A percentile compares a stretch with the other conserved stretches of the same genome.
These are phyloP conservation scores for Eilema griseolum DNA, from an alignment of 2,888 invertebrate species.

Conservation along the genomic window DNA sequence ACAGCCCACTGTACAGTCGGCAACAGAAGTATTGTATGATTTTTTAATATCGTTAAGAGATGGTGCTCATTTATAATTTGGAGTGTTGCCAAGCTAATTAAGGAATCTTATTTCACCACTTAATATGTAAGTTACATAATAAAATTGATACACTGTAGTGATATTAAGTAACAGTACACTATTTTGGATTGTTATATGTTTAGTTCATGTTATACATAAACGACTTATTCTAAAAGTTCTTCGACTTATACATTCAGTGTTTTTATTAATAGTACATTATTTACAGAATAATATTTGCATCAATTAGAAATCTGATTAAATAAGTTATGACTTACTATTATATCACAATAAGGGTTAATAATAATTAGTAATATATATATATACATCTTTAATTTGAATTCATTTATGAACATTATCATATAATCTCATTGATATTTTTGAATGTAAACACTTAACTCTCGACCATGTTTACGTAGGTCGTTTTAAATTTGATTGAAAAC, in stretches of 20 bases:
- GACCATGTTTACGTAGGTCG: too few species aligned
- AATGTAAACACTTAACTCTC: too few species aligned
- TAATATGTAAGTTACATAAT: background rate
- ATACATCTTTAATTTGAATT: background rate
- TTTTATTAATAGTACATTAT: background rate
- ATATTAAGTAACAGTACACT: background rate
- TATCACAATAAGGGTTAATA: conserved; percentile 40
- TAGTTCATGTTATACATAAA: conserved; percentile 2
- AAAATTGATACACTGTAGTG: background rate
- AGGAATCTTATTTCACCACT: background rate
- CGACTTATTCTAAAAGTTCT: background rate
- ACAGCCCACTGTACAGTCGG: too few species aligned
- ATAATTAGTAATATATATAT: background rate
- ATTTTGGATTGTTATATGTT: background rate
- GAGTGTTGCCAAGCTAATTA: conserved; percentile 4
- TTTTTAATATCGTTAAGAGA: background rate
- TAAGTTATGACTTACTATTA: conserved; percentile 42
- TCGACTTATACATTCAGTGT: background rate
- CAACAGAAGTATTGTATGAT: background rate
- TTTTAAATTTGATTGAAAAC: too few species aligned
- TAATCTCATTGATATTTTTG: background rate
- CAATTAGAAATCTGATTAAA: conserved; percentile 29
- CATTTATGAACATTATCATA: background rate
- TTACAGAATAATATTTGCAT: conserved; percentile 5
- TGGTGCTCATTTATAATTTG: background rate